A percentile compares a stretch with the other conserved stretches of the same genome.
Evolutionary conservation across 2,797 vertebrate species (phyloP).

Genomic region (Sorex maritimensis): DNA sequence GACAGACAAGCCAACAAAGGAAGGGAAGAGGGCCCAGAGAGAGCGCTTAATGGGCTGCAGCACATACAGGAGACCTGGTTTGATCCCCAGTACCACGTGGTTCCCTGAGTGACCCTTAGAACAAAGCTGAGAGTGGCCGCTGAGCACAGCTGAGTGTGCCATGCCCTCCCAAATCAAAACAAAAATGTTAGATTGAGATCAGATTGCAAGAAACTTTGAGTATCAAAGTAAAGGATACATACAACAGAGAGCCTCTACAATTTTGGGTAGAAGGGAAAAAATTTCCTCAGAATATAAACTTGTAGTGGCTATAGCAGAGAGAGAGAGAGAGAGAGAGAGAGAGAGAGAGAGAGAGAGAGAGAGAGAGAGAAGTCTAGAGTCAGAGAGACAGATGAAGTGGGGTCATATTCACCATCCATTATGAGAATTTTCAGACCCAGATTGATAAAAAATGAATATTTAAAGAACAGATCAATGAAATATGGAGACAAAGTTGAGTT

Average conservation of each 20-base stretch:
- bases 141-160: too few relatives aligned
- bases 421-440: not conserved
- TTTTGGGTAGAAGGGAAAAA: constrained; percentile 8
- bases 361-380: not conserved
- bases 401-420: not conserved
- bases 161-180: too few relatives aligned
- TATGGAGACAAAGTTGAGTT: not conserved
- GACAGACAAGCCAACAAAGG: constrained; percentile 1
- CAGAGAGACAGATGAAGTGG: not conserved
- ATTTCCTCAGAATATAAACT: not conserved
- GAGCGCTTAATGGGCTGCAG: too few relatives aligned
- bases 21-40: too few relatives aligned
- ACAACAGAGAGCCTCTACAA: constrained; percentile 7
- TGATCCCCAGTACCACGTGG: too few relatives aligned
- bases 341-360: not conserved
- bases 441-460: not conserved
- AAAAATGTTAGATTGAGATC: not conserved
- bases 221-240: not conserved
- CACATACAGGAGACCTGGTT: too few relatives aligned
- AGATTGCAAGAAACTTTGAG: constrained; percentile 21
- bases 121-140: too few relatives aligned
- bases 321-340: too few relatives aligned
- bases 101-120: too few relatives aligned
- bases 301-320: not conserved
- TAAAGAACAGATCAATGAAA: constrained; percentile 18